Evolutionary conservation across 2,888 invertebrate species (phyloP), one percentile per base, ranked within the genome.

Genomic region (Eumacrocentrus americanus): DNA sequence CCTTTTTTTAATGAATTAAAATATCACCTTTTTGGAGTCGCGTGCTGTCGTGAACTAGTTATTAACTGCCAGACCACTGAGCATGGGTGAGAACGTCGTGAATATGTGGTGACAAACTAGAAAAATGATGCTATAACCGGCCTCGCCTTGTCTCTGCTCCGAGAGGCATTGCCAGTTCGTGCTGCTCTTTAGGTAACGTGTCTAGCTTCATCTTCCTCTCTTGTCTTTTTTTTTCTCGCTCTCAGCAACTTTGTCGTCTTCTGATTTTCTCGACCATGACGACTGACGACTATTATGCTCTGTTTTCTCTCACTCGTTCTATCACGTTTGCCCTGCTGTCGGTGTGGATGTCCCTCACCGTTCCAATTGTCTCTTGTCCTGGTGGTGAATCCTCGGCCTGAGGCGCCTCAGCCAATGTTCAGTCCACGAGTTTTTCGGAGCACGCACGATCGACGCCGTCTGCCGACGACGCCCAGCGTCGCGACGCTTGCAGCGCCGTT

Each of bases 401-500:
- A 38, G 12, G 51, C 37, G n/a, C 51, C 23, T 37, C 23, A 51
- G 29, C 37, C 51, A 20, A 51, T 23, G 23, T 51, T 23, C 38
- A 35, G 16, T 53, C 53, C 53, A 53, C 42, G 53, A 53, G 53
- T 53, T 47, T 40, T 40, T 59, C 16, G 46, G 38, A 51, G 34
- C 50, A 57, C 62, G 54, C 62, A 42, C 52, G 50, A 50, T 44
- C 60, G 66, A 61, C 63, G 65, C 23, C 64, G 59, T 57, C 65
- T 69, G 63, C 65, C 70, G 71, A 72, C 70, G 68, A 67, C 67
- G 67, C 66, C 67, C 62, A 52, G 70, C 72, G 72, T 70, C 68
- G 72, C 70, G 72, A 69, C 70, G 72, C 62, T 54, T 61, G 68
- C 68, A 70, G 71, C 72, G 73, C 70, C 71, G 65, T 70, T 72